These are phyloP conservation scores for Ichneumoninae sp. DNA, from an alignment of 2,888 invertebrate genomes.

Conservation along the genomic window DNA sequence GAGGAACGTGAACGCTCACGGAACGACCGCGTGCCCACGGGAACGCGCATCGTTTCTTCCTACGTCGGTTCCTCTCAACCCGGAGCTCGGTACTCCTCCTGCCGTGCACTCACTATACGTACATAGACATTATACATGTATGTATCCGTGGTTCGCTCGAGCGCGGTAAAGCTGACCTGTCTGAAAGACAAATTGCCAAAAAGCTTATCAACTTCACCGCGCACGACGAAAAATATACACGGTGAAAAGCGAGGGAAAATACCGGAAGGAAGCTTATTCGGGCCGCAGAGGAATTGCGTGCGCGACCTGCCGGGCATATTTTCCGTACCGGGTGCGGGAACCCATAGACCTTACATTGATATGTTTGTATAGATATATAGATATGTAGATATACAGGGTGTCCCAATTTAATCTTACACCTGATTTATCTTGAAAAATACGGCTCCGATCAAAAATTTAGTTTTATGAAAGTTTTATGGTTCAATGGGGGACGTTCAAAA, in stretches of 20 bases:
- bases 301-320: conserved; percentile 30
- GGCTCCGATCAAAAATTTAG: no score
- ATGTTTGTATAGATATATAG: background rate
- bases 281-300: conserved; percentile 28
- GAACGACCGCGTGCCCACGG: conserved; percentile 21
- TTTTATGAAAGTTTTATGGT: no score
- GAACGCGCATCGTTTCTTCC: conserved; percentile 14
- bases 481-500: no score
- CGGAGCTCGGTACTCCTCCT: background rate
- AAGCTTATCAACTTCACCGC: conserved; percentile 8
- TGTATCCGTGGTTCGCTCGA: background rate
- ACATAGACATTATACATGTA: no score
- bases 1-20: background rate
- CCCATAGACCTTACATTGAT: background rate
- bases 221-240: background rate
- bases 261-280: conserved; percentile 37
- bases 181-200: background rate
- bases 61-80: conserved; percentile 2
- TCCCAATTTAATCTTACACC: no score
- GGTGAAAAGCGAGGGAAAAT: conserved; percentile 12
- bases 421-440: no score
- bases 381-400: background rate
- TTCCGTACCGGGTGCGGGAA: background rate
- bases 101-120: background rate
- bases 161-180: conserved; percentile 4